Base-by-base conservation (phyloP, 2,113 vertebrate species). In the Calyptomena viridis region DNA sequence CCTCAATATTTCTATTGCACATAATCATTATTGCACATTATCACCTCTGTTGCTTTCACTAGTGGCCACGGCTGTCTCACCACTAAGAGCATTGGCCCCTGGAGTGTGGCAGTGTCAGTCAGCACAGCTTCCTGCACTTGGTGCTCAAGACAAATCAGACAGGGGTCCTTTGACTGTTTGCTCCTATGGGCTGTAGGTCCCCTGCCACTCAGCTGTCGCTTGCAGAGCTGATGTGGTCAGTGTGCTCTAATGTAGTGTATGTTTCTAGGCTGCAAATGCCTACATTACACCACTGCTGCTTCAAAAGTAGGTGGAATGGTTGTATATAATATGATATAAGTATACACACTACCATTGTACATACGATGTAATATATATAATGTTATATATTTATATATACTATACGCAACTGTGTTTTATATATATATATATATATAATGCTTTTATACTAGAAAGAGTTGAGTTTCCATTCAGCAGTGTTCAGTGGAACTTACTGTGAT, bases 201-300 rank as follows among this genome's bases (percentile, higher is more conserved):
- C 15, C 0, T 3, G 44, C 8, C 37, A 9, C 67, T 68, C 9
- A 23, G 37, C 69, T 76, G 67, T 33, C 0, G 0, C 33, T 35
- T 60, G 68, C 55, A 46, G 37, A 74, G n/a, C 22, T 42, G 37
- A 2, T 56, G 46, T 44, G 76, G 12, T 35, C 35, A 11, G 3
- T 14, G 13, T 8, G 5, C 55, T 77, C 18, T 14, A 15, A 39
- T 1, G 1, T 6, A 14, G 18, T 3, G 5, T 11, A 8, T 33
- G 37, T 24, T 93, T 89, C 53, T 40, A 46, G 75, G 55, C 64
- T 93, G 76, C 25, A 63, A 72, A 40, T 27, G 27, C 27, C 21
- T 55, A 20, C 11, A 16, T 77, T 28, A 9, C 49, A 69, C n/a
- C 37, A 50, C 1, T 2, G 5, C 18, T 46, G 2, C n/a, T 92